phyloP scores from a whole-genome alignment of 2,797 vertebrate genomes.

The Caiman crocodilus region DNA sequence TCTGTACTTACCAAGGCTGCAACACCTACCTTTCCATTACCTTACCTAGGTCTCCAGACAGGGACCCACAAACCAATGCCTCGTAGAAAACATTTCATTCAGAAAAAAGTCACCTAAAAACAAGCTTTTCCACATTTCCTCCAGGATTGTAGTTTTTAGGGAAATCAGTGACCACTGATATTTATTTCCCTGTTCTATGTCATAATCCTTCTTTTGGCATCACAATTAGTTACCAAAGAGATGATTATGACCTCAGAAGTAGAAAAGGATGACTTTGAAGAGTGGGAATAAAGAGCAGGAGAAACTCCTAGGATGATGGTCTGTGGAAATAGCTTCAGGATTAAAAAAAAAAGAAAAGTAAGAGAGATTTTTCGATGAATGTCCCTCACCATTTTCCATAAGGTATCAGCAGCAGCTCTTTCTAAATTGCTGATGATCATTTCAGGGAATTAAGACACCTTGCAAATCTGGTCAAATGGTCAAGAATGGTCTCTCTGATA shows the following conservation, averaged over 20 bases:
- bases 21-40: not conserved
- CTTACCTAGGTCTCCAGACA: not conserved
- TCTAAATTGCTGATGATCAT: not conserved
- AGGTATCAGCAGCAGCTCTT: not conserved
- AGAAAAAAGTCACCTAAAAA: not conserved
- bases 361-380: not conserved
- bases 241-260: not conserved
- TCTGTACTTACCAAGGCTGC: not conserved
- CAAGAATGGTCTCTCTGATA: no score
- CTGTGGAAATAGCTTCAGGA: not conserved
- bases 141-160: not conserved
- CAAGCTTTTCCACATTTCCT: not conserved
- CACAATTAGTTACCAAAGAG: not conserved
- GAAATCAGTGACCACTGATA: not conserved
- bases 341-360: not conserved
- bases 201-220: not conserved
- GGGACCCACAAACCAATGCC: not conserved
- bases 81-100: not conserved
- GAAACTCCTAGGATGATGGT: not conserved
- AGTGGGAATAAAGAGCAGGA: not conserved
- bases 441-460: not conserved
- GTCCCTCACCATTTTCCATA: not conserved
- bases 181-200: not conserved
- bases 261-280: not conserved
- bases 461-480: constrained; percentile 9